Percentiles rank a stretch among this genome's conserved stretches.
Evolutionary conservation across 1,140 invertebrate genomes (phyloP).

Genomic region (Lerema accius): DNA sequence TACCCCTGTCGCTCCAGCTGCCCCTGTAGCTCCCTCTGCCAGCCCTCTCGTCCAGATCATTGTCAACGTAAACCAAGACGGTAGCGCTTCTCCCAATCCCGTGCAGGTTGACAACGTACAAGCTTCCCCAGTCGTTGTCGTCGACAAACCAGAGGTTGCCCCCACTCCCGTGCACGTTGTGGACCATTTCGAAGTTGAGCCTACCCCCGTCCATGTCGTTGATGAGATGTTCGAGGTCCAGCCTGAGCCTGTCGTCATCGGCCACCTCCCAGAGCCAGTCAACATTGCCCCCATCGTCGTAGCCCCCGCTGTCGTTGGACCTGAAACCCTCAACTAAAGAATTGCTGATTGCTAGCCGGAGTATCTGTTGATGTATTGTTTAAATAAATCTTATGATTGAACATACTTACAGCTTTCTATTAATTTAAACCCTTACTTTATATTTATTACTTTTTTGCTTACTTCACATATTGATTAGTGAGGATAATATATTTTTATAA

Average conservation of each 20-base stretch:
- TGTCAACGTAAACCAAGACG: constrained; percentile 13
- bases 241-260: no score
- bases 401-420: no score
- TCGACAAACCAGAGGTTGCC: background rate
- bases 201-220: constrained; percentile 33
- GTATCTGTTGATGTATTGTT: no score
- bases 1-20: constrained; percentile 14
- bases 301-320: constrained; percentile 28
- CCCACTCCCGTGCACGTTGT: constrained; percentile 15
- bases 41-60: constrained; percentile 30
- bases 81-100: no score
- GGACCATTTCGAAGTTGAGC: constrained; percentile 8
- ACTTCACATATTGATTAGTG: no score
- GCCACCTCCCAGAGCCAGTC: constrained; percentile 30
- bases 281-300: constrained; percentile 42
- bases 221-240: no score
- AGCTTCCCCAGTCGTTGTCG: background rate
- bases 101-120: no score
- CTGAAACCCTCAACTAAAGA: constrained; percentile 45
- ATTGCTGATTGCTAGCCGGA: no score
- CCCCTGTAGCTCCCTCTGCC: constrained; percentile 21
- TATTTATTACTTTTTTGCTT: no score
- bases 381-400: no score
- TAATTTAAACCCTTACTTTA: no score
- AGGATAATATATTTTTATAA: no score